Evolutionary conservation across 2,797 vertebrate genomes (phyloP), one percentile per base, ranked within the genome.

Genomic region (Lepilemur septentrionalis): DNA sequence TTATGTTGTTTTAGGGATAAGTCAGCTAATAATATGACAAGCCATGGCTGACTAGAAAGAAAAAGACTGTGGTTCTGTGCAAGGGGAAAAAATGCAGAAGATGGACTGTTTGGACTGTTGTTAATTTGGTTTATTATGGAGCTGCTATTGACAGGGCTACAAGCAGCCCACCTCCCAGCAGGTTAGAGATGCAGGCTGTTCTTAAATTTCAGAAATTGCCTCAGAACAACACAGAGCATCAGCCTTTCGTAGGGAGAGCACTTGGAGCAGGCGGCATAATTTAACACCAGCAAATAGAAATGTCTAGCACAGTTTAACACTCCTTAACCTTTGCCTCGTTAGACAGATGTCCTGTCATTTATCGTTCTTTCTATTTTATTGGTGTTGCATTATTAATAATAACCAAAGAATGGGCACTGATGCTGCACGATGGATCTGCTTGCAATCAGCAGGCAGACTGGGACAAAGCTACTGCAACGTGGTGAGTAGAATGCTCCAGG

Each of bases 251-350:
- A 89, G 85, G 93, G 97, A 97, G 89, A 91, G 96, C 96, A 95
- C 91, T 96, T 94, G 96, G 97, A 98, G 95, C 93, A 97, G 97
- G 95, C 95, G 98, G 96, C 76, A 97, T 98, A 98, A 98, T 98
- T 98, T 98, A 98, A 98, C 87, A 98, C 95, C 91, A 61, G 92
- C 96, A 95, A 97, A 97, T 97, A 94, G 96, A 97, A 98, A 95
- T 97, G 96, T 98, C 97, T 98, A 98, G 93, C 95, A 97, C 97
- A 98, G 97, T 98, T 98, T 98, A 98, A 98, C 96, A 98, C 96
- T 98, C 97, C 98, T 98, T 98, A 98, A 98, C 97, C 97, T 98
- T 98, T 96, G 96, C 96, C 97, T 98, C 97, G 98, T 98, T 98
- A 98, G 94, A 98, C 93, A 98, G 97, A 93, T 98, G 95, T 97